phyloP scores from a whole-genome alignment of 2,113 vertebrate species.

The Arenaria interpres region DNA sequence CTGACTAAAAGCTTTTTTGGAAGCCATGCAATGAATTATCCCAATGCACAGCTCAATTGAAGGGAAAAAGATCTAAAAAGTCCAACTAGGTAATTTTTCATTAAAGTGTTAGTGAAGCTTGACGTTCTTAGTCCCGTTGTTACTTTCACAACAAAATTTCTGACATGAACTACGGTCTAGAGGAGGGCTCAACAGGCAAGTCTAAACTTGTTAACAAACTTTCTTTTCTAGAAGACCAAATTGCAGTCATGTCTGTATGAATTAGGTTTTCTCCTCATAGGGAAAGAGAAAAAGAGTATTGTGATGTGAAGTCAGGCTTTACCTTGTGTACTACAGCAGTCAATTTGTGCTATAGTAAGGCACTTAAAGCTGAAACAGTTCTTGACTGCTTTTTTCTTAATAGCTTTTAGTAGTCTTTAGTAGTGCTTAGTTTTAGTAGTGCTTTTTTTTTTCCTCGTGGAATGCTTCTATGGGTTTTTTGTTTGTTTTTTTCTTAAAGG shows the following conservation, averaged over 20 bases:
- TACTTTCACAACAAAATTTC: background rate
- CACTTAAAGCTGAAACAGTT: background rate
- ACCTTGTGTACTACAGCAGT: background rate
- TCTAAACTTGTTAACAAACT: background rate
- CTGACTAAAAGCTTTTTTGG: constrained; percentile 46
- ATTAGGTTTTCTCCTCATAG: background rate
- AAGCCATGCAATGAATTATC: constrained; percentile 23
- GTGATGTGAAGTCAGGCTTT: background rate
- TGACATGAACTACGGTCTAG: background rate
- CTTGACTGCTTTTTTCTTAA: background rate
- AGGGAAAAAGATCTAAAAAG: constrained; percentile 53
- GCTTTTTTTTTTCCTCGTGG: background rate
- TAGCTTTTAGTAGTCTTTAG: background rate
- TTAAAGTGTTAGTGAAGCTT: constrained; percentile 27
- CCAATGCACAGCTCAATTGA: constrained; percentile 2
- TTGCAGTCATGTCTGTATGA: background rate
- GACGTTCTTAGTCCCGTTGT: background rate
- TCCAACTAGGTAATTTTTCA: background rate
- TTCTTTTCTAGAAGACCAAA: background rate
- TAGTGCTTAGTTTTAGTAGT: too few species aligned
- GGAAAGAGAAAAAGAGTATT: background rate
- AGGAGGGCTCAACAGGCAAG: background rate
- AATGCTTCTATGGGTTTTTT: background rate
- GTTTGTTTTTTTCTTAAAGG: background rate
- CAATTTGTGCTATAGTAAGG: background rate